These are phyloP conservation scores for Eubasilissa regina DNA, from an alignment of 1,140 invertebrate species.

Conservation along the genomic window DNA sequence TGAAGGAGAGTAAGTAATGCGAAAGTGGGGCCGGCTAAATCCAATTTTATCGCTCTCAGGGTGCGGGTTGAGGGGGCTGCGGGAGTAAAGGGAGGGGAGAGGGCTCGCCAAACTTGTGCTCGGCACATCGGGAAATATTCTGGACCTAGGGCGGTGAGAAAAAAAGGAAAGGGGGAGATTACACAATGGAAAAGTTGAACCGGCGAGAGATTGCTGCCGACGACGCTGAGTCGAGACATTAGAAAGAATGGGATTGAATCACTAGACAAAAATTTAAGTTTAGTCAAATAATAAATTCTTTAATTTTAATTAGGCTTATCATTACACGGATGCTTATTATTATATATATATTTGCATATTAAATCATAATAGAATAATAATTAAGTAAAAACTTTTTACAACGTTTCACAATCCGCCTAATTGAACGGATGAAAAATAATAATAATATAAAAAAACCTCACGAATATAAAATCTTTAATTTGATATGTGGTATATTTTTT, in stretches of 20 bases:
- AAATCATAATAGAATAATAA: too few relatives aligned
- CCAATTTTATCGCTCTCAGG: slow-evolving; percentile 56
- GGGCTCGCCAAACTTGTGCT: slow-evolving; percentile 34
- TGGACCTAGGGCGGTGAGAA: slow-evolving; percentile 37
- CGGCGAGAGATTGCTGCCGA: slow-evolving; percentile 26
- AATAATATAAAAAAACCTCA: too few relatives aligned
- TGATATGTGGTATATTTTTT: too few relatives aligned
- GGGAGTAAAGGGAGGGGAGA: background rate
- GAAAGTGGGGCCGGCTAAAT: slow-evolving; percentile 59
- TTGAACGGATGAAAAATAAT: too few relatives aligned
- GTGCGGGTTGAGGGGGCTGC: background rate
- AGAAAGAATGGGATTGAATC: background rate
- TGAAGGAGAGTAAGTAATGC: slow-evolving; percentile 60
- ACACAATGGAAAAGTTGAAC: slow-evolving; percentile 57
- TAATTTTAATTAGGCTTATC: too few relatives aligned
- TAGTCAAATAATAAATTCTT: background rate
- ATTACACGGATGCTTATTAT: too few relatives aligned
- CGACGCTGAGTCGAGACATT: slow-evolving; percentile 20
- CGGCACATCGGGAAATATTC: slow-evolving; percentile 51
- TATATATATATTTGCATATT: too few relatives aligned
- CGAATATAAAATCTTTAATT: too few relatives aligned
- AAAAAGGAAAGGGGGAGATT: slow-evolving; percentile 46
- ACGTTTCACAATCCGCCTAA: too few relatives aligned
- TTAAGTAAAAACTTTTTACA: too few relatives aligned
- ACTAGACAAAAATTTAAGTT: background rate